A percentile compares a stretch with the other conserved stretches of the same genome.
Evolutionary conservation across 1,140 invertebrate species (phyloP).

Genomic region (Whitmania pigra): DNA sequence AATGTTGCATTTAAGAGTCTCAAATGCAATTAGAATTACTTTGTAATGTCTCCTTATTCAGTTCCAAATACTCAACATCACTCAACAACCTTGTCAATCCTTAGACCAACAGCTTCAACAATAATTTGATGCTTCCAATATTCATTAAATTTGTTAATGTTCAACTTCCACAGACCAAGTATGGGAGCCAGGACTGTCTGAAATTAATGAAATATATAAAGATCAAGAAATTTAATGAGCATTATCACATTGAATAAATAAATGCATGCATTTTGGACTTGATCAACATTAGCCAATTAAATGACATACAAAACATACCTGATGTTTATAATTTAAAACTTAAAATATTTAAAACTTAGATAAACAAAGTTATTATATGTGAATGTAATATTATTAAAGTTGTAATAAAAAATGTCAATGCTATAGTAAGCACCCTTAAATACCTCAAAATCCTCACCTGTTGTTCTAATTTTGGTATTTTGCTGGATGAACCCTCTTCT

Average conservation of each 20-base stretch:
- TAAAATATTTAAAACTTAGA: background rate
- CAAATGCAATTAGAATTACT: background rate
- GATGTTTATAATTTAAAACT: background rate
- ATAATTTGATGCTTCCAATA: background rate
- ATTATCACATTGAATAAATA: constrained; percentile 6
- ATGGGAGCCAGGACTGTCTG: background rate
- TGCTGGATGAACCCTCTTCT: too few relatives aligned
- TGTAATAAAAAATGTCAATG: too few relatives aligned
- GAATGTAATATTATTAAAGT: too few relatives aligned
- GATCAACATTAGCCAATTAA: background rate
- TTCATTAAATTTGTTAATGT: background rate
- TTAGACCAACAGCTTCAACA: background rate
- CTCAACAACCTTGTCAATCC: background rate
- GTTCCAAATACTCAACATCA: background rate
- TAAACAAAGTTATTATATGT: too few relatives aligned
- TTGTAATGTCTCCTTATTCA: background rate
- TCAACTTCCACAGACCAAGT: constrained; percentile 4
- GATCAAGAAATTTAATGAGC: background rate
- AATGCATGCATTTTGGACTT: background rate
- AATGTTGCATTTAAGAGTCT: background rate
- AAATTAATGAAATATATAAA: background rate
- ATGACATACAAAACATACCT: background rate
- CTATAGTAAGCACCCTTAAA: too few relatives aligned
- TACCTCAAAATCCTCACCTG: too few relatives aligned
- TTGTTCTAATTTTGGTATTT: too few relatives aligned